Conservation (phyloP, 1,140 invertebrate genomes). For the Neodiprion fabricii region DNA sequence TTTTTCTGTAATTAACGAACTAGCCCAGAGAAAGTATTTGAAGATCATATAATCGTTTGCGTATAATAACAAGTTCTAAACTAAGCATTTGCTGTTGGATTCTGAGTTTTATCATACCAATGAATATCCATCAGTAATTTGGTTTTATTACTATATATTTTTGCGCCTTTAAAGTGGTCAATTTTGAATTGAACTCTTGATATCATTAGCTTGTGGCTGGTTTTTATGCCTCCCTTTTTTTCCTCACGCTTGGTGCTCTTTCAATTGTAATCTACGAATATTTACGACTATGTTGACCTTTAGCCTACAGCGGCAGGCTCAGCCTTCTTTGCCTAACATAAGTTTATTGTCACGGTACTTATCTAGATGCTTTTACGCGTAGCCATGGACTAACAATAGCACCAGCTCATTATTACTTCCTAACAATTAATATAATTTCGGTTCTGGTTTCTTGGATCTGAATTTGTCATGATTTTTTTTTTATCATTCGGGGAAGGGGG, state of each 20-base stretch:
- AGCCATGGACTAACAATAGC: no score
- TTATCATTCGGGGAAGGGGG: no score
- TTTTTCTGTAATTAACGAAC: conserved; percentile 9
- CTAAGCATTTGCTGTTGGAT: no score
- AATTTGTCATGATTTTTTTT: not conserved
- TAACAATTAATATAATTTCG: not conserved
- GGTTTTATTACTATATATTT: no score
- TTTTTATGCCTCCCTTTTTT: no score
- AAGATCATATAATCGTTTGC: not conserved
- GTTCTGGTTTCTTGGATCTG: not conserved
- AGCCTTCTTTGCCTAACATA: not conserved
- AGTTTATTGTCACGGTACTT: no score
- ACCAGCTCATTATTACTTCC: no score
- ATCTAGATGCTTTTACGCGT: no score
- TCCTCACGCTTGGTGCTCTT: not conserved
- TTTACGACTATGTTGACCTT: not conserved
- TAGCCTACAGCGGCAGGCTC: not conserved
- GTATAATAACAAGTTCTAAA: no score
- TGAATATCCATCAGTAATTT: no score
- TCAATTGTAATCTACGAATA: not conserved
- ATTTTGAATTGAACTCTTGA: not conserved
- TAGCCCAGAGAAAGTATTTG: not conserved
- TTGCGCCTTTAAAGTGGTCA: no score
- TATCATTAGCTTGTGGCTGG: not conserved
- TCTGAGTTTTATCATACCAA: no score